Evolutionary conservation across 2,888 invertebrate species (phyloP).

Genomic region (Drosophila yooni): DNA sequence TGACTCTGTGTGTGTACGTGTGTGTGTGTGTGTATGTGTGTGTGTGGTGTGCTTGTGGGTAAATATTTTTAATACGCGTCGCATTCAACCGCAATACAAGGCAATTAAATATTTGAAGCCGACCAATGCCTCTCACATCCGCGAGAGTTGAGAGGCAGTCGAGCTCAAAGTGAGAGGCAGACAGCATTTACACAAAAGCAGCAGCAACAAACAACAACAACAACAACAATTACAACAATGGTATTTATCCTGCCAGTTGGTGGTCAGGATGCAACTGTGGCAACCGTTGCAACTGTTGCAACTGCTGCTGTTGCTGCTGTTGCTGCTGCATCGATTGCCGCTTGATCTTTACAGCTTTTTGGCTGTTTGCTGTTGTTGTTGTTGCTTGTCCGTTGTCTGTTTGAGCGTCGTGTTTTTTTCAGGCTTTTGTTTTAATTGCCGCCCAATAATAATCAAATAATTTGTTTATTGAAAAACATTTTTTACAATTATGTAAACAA

Average conservation of each 20-base stretch:
- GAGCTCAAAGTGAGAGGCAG: constrained; percentile 52
- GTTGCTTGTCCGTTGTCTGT: constrained; percentile 13
- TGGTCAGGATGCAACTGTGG: constrained; percentile 58
- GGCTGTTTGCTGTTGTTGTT: constrained; percentile 27
- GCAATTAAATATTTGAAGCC: constrained; percentile 83
- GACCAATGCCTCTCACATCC: constrained; percentile 43
- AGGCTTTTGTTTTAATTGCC: constrained; percentile 78
- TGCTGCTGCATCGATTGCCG: constrained; percentile 63
- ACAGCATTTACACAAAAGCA: constrained; percentile 51
- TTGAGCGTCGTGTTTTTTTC: constrained; percentile 19
- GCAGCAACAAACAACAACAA: constrained; percentile 3
- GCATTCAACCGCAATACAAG: constrained; percentile 83
- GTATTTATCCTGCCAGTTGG: constrained; percentile 76
- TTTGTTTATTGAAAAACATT: constrained; percentile 84
- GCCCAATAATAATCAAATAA: constrained; percentile 84
- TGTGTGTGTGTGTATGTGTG: constrained; percentile 11
- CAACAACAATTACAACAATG: constrained; percentile 37
- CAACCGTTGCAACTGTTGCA: constrained; percentile 18
- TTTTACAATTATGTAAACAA: constrained; percentile 83
- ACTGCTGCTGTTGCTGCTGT: constrained; percentile 39
- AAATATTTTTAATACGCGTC: constrained; percentile 80
- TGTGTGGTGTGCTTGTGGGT: constrained; percentile 60
- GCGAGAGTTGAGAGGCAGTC: constrained; percentile 25
- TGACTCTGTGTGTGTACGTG: constrained; percentile 13
- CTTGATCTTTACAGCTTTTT: constrained; percentile 64